Evolutionary conservation across 2,888 invertebrate genomes (phyloP), one percentile per base, ranked within the genome.

Genomic region (Argyra leucocephala): DNA sequence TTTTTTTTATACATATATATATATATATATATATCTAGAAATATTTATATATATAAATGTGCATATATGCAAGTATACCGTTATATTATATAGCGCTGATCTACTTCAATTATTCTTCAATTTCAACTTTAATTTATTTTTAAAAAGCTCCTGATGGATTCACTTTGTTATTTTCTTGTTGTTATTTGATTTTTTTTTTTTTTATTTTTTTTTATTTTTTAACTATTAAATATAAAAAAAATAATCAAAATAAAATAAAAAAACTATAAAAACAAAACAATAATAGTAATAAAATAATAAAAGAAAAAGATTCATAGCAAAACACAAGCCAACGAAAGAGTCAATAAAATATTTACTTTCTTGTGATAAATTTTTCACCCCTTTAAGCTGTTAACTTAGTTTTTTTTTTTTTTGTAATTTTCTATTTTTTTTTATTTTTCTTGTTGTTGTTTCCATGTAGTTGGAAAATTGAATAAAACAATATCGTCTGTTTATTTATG

Each of bases 71-170:
- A 48, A 18, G 15, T 48, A 48, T 48, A 48, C 1, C 31, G 31
- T 31, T 5, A 48, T 48, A 31, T 31, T 31, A 31, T 10, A 7
- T 31, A 7, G n/a, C 18, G 15, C 48, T 48, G 12, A 48, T 48
- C 48, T 48, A 12, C 12, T 48, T 48, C 48, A 48, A 48, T 48
- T 48, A 48, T 48, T 48, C 48, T 48, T 48, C 48, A 48, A 48
- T 48, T 48, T 48, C n/a, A 48, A 48, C 48, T 48, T 48, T 48
- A 48, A 48, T 48, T 48, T 48, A 48, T 48, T 48, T 48, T 48
- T 48, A 48, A 48, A 48, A 48, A 18, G 48, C 48, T 48, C 18
- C 48, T 48, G 48, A 48, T 48, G 48, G 9, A 9, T 48, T 48
- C 48, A 15, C 15, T 48, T 48, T 48, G 9, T 18, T 37, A 10